Percentiles rank a stretch among this genome's conserved stretches.
Conservation (phyloP, 2,113 vertebrate species). For the Cichladusa arquata region DNA sequence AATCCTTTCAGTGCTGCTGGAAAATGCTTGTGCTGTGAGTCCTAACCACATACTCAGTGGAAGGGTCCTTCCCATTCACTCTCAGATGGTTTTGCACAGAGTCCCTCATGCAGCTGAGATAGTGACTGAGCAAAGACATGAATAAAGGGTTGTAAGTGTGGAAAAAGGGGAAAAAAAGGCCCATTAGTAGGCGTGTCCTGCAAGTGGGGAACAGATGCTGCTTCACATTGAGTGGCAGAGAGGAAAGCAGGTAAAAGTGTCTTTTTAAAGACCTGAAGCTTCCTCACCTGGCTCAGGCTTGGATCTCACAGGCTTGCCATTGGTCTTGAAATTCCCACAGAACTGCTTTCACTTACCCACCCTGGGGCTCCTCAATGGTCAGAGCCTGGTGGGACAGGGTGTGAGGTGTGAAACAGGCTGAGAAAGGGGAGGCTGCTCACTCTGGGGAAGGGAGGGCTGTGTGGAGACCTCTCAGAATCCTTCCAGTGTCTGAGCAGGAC, state of each 20-base stretch:
- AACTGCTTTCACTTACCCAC: not conserved
- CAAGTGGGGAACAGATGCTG: not conserved
- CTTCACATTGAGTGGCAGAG: not conserved
- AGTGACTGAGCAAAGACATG: not conserved
- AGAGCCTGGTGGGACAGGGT: not conserved
- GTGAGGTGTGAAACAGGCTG: not conserved
- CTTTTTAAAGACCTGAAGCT: not conserved
- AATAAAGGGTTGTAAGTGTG: not conserved
- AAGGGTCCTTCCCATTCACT: not conserved
- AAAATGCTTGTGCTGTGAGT: constrained; percentile 19
- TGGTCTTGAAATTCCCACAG: not conserved
- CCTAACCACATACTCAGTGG: not conserved
- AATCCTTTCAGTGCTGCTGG: constrained; percentile 53
- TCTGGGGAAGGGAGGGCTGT: not conserved
- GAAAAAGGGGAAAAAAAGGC: not conserved
- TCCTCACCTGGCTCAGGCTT: not conserved
- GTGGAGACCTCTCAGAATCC: not conserved
- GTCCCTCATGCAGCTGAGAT: not conserved
- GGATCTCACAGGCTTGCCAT: not conserved
- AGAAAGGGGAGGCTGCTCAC: not conserved
- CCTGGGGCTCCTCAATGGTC: not conserved
- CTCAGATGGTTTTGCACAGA: not conserved
- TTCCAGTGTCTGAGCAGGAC: not conserved
- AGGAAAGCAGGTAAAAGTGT: not conserved
- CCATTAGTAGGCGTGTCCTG: not conserved